Conservation (phyloP, 2,888 invertebrate genomes). For the Meteorus cinctellus region DNA sequence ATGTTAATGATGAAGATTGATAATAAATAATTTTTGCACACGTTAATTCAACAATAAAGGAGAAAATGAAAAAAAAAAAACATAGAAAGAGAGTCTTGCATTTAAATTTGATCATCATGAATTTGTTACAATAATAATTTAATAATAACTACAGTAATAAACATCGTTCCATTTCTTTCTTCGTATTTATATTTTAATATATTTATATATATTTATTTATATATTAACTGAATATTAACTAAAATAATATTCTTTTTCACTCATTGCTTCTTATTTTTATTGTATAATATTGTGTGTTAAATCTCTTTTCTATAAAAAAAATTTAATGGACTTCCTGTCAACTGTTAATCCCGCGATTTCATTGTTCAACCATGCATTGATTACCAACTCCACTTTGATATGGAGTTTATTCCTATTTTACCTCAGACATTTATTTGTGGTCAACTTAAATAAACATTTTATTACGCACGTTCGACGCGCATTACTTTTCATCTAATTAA, state of each 20-base stretch:
- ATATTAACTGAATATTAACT: background rate
- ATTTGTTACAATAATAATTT: background rate
- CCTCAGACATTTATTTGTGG: too few species aligned
- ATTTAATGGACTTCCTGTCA: background rate
- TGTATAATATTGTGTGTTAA: background rate
- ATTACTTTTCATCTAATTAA: too few species aligned
- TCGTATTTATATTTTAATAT: background rate
- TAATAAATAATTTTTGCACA: too few species aligned
- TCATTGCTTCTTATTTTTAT: conserved; percentile 9
- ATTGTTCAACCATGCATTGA: too few species aligned
- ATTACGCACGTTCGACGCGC: too few species aligned
- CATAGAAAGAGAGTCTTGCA: background rate
- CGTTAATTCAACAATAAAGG: too few species aligned
- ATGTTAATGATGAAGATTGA: too few species aligned
- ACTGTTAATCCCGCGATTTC: background rate
- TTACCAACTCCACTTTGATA: too few species aligned
- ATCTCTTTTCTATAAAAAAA: too few species aligned
- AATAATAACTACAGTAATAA: background rate
- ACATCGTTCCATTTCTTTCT: background rate
- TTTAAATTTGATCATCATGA: background rate
- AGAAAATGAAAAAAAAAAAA: background rate
- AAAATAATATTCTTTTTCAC: background rate
- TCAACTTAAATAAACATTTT: too few species aligned
- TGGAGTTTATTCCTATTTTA: too few species aligned
- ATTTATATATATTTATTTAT: background rate